Base-by-base conservation (phyloP, 2,797 vertebrate genomes). In the Myotis pilosus region DNA sequence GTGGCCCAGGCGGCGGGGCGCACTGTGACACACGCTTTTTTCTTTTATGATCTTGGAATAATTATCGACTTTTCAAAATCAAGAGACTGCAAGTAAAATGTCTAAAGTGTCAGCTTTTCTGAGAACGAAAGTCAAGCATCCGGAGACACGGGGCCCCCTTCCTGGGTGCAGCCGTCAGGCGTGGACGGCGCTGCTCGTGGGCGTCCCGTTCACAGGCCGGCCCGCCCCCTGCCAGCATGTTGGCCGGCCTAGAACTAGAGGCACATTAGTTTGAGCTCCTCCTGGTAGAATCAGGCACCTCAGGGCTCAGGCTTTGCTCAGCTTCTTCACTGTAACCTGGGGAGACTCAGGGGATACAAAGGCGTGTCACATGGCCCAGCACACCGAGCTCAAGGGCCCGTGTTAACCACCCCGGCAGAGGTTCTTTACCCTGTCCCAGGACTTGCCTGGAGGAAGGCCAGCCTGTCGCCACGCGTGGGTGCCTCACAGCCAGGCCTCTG, bases 21-120 rank as follows among this genome's bases (percentile, higher is more conserved):
- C 53, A 53, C 47, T n/a, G 20, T 53, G 51, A 84, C 13, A 36
- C 11, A 72, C 30, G 74, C 8, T n/a, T 15, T 75, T 62, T 41
- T 64, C 53, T 38, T 76, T 72, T 15, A 4, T 20, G 51, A 64
- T 87, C 28, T 87, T 84, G 62, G 90, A 89, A 79, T 33, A 51
- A 20, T 88, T 57, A 47, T 38, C 20, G 11, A 60, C 44, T 55
- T 95, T 51, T 38, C 87, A 87, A 82, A 74, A 22, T 71, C 4
- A 88, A 19, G 36, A 81, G 8, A 95, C 71, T 87, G 84, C 72
- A 93, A 87, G 12, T 76, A 83, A 86, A 86, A 87, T 49, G 51
- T 94, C 20, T 80, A 9, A 80, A 91, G 36, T 30, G 66, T 83
- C 79, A 53, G 25, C 22, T 96, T 96, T 96, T 55, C 84, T 86